Percentiles rank a stretch among this genome's conserved stretches.
Evolutionary conservation across 2,888 invertebrate genomes (phyloP).

Genomic region (Noctua janthina): DNA sequence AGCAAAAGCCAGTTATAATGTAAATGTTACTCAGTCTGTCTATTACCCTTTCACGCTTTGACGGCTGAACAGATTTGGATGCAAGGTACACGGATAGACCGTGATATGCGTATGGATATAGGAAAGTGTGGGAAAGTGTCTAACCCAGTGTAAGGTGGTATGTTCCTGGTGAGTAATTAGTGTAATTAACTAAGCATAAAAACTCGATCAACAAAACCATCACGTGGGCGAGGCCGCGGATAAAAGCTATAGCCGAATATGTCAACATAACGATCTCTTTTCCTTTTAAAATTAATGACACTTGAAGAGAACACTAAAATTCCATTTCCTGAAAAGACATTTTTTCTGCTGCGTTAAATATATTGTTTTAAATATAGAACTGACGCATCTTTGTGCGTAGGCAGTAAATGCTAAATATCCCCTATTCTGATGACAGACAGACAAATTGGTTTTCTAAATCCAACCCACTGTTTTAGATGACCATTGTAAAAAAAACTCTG

Average conservation of each 20-base stretch:
- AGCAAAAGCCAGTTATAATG: not conserved
- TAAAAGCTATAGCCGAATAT: not conserved
- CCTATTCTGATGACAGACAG: constrained; percentile 83
- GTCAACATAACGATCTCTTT: constrained; percentile 5
- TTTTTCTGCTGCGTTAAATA: constrained; percentile 43
- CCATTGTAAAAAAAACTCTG: constrained; percentile 61
- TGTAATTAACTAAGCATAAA: not conserved
- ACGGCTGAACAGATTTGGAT: not conserved
- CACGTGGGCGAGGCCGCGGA: not conserved
- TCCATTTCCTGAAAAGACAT: constrained; percentile 22
- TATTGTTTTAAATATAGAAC: constrained; percentile 70
- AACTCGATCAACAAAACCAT: not conserved
- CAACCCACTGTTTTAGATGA: constrained; percentile 63
- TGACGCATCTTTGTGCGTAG: constrained; percentile 68
- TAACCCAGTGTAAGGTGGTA: not conserved
- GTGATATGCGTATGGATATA: too few relatives aligned
- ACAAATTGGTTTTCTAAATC: constrained; percentile 86
- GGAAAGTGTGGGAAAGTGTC: not conserved
- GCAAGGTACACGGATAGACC: not conserved
- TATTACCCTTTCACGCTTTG: not conserved
- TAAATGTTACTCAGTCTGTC: not conserved
- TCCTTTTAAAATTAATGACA: constrained; percentile 13
- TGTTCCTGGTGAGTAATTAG: not conserved
- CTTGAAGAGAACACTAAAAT: constrained; percentile 27
- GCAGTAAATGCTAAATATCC: constrained; percentile 77